These are phyloP conservation scores for Oceanites oceanicus DNA, from an alignment of 2,113 vertebrate species.

Conservation along the genomic window DNA sequence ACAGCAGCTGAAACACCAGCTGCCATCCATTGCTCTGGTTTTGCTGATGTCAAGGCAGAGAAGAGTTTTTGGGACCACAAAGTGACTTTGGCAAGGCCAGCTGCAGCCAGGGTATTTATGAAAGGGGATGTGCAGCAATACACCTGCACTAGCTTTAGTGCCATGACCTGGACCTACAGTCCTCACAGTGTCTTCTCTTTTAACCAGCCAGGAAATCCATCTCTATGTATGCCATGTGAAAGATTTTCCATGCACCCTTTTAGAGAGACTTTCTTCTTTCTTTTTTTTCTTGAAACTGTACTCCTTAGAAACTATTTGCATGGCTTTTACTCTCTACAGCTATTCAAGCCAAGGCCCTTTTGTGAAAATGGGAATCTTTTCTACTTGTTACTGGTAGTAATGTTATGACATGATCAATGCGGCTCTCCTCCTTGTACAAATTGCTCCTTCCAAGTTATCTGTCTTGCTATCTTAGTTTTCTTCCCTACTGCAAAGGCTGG, in stretches of 20 bases:
- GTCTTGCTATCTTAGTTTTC: constrained; percentile 15
- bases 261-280: neutral
- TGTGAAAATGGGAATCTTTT: neutral
- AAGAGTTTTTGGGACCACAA: neutral
- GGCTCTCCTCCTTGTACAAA: constrained; percentile 57
- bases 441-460: constrained; percentile 39
- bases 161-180: neutral
- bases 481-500: constrained; percentile 5
- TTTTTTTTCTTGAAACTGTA: neutral
- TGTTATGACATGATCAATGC: constrained; percentile 41
- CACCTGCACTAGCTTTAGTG: neutral
- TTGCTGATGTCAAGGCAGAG: neutral
- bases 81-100: neutral
- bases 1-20: neutral
- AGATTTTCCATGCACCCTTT: neutral
- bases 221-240: neutral
- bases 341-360: neutral
- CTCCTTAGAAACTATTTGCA: neutral
- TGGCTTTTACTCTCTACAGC: neutral
- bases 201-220: neutral
- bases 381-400: neutral
- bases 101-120: neutral
- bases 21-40: neutral
- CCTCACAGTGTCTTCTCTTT: neutral
- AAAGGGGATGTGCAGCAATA: neutral